Base-by-base conservation (phyloP, 2,888 invertebrate genomes). In the Aphodius granarius region DNA sequence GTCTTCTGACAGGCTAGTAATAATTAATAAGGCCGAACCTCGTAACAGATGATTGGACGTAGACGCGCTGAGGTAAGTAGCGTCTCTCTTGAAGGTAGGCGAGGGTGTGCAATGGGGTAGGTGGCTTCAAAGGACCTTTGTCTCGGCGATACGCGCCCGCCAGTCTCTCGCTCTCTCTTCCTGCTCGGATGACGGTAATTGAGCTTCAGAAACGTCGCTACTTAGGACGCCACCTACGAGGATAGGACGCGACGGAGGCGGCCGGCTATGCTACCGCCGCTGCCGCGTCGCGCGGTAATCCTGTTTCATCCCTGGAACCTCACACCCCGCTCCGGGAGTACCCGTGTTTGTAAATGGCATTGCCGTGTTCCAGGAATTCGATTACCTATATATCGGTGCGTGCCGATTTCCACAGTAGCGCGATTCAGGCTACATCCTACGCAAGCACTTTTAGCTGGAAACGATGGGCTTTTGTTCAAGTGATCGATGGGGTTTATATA, bases 321-420 rank as follows among this genome's bases (percentile, higher is more conserved):
- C 23, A 23, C 23, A 23, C 23, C 13, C 43, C 2, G 13, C 43
- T 6, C 43, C 43, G 13, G 43, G 43, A 43, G 43, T 43, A 43
- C 43, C 43, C 43, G 43, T 43, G 43, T 43, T 43, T 43, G 43
- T 43, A 68, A 68, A 68, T 68, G 68, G 68, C 21, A 20, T 19
- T 68, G 68, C 68, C 68, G 20, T 68, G 68, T 68, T 20, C n/a
- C 21, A n/a, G 68, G 68, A 68, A 68, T 68, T 68, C 68, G 22
- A 68, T 68, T 19, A n/a, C n/a, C n/a, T n/a, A 68, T 43, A 43
- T 6, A 22, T 18, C 13, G n/a, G 68, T 68, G 68, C 68, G 68
- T 68, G 20, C 68, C 22, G 21, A 68, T 68, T n/a, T 68, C 68
- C 21, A 68, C 16, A 4, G 13, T 20, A 17, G 19, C n/a, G 68